phyloP scores from a whole-genome alignment of 2,113 vertebrate species.

The Vidua macroura region DNA sequence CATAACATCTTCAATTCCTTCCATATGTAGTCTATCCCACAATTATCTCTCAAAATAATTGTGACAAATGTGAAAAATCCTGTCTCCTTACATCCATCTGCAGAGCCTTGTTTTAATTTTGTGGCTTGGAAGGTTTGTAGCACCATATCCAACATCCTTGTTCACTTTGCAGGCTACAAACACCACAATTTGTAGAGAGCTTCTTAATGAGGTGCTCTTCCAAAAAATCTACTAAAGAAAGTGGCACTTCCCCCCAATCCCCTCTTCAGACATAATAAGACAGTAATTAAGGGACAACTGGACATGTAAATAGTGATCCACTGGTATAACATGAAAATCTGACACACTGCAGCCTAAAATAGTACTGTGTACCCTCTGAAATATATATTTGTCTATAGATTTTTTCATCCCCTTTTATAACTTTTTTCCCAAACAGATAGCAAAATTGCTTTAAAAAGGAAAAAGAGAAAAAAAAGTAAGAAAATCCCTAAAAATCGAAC shows the following conservation, averaged over 20 bases:
- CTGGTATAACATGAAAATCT: not conserved
- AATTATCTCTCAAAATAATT: not conserved
- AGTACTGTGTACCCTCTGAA: not conserved
- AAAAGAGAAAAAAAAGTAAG: not conserved
- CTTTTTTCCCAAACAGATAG: not conserved
- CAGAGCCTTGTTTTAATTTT: not conserved
- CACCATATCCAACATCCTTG: not conserved
- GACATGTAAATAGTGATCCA: not conserved
- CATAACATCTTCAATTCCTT: not conserved
- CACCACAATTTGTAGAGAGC: not conserved
- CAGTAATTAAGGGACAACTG: not conserved
- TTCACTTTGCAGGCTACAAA: not conserved
- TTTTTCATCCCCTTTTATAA: not conserved
- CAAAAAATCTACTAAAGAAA: not conserved
- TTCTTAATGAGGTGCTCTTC: not conserved
- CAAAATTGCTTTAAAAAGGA: not conserved
- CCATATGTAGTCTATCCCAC: not conserved
- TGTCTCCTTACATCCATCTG: not conserved
- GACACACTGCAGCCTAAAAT: not conserved
- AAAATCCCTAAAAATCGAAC: not conserved
- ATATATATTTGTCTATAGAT: not conserved
- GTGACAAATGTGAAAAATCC: not conserved
- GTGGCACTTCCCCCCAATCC: accelerated
- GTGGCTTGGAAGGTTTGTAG: not conserved
- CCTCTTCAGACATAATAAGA: not conserved